Base-by-base conservation (phyloP, 2,113 vertebrate genomes). In the Eublepharis macularius region DNA sequence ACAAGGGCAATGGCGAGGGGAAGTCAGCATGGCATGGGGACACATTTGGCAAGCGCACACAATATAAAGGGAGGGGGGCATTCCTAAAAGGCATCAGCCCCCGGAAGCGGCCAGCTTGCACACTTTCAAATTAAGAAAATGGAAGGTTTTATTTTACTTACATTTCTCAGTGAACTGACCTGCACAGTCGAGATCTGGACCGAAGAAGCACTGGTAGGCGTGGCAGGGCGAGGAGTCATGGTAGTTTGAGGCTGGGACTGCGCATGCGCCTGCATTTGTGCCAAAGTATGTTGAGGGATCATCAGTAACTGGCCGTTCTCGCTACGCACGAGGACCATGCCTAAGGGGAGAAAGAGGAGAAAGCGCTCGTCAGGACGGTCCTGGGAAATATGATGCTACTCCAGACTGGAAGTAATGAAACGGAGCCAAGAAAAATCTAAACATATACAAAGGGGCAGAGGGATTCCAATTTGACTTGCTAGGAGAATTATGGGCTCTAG, bases 251-350 rank as follows among this genome's bases (percentile, higher is more conserved):
- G 96, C 95, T 98, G 98, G 26, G 98, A 96, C 94, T 99, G 98
- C 82, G 98, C 97, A 2, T 98, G 98, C 9, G 98, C 98, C 95
- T 98, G 98, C 97, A 98, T 98, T 95, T 99, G 98, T 2, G 98
- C 98, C 96, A 99, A 90, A 66, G 98, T 96, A 91, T 99, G 98
- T 94, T 99, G 99, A 77, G 97, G 98, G 88, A 99, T 98, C 98
- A 99, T 96, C 88, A 99, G 88, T 93, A 99, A 90, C 95, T 99
- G 98, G 87, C 98, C 98, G 0, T 97, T 98, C 92, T 99, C 98
- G 7, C 98, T 99, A 41, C 98, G 97, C 66, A 99, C 97, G 47
- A 99, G 92, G 84, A 99, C 98, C 98, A 99, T 99, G 89, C 98
- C 98, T 99, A 9, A 54, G 94, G 36, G 34, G 78, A 89, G 60